Base-by-base conservation (phyloP, 2,888 invertebrate species). In the Gymnosoma rotundatum region DNA sequence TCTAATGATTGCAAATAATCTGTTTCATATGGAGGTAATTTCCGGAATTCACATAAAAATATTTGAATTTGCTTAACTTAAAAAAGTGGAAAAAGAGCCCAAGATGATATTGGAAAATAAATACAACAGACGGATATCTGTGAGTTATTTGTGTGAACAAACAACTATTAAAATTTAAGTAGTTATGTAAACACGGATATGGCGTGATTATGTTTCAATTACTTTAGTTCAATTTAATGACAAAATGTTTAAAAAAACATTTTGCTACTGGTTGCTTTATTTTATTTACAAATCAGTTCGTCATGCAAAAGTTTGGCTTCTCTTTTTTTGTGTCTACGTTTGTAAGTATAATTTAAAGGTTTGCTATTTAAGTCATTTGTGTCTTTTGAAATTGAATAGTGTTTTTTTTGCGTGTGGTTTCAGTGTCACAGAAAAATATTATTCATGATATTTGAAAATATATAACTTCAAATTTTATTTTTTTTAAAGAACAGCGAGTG, bases 1-100 rank as follows among this genome's bases (percentile, higher is more conserved):
- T 69, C 52, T 80, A 78, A 81, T 81, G 60, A 67, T 69, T 67
- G 36, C 67, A 70, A 74, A 74, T 58, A 63, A 56, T 72, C 60
- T 56, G 60, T 75, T 75, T 32, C 21, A 48, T 81, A 58, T 81
- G 25, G 45, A 21, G 36, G 48, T 75, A 54, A 69, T 78, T 81
- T 81, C 76, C 84, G 74, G 83, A 56, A 45, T 45, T 73, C 5
- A 21, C 18, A 66, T 38, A 18, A 64, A 72, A 25, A 20, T 12
- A 21, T 12, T 48, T 58, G 25, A 67, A 36, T 16, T 18, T 25
- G 58, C 52, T 25, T 5, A 32, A 7, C 32, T 32, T 52, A 60
- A 66, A 73, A 58, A 73, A 63, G 52, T 67, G 50, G 48, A 56
- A 54, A 48, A 50, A 58, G n/a, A 72, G 25, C 6, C 38, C 52